Percentiles rank a stretch among this genome's conserved stretches.
phyloP scores from a whole-genome alignment of 1,140 invertebrate genomes.

The Schlechtendalia chinensis region DNA sequence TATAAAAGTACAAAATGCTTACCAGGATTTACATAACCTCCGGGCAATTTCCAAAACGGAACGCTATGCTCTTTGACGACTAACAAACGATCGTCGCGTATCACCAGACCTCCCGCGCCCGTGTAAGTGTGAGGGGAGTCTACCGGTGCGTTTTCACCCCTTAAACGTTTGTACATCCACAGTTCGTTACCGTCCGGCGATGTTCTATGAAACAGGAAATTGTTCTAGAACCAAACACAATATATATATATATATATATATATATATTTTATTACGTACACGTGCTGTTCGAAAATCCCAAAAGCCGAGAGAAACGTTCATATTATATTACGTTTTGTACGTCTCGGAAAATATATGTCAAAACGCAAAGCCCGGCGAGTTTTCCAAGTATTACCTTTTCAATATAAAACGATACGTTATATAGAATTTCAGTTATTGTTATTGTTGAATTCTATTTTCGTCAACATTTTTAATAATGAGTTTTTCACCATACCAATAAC shows the following conservation, averaged over 20 bases:
- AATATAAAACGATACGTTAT: constrained; percentile 12
- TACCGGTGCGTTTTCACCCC: constrained; percentile 10
- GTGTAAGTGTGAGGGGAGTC: constrained; percentile 26
- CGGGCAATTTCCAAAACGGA: constrained; percentile 82
- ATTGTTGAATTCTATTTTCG: constrained; percentile 7
- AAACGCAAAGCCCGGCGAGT: constrained; percentile 37
- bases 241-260: not conserved
- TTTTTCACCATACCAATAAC: not conserved
- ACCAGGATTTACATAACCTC: constrained; percentile 86
- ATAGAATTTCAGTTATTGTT: constrained; percentile 18
- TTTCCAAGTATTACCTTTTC: constrained; percentile 28
- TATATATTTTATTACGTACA: constrained; percentile 18
- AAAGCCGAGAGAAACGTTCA: constrained; percentile 7
- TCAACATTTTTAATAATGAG: not conserved
- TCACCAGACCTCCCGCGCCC: constrained; percentile 35
- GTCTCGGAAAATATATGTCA: constrained; percentile 23
- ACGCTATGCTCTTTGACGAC: constrained; percentile 51
- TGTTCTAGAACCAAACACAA: constrained; percentile 37
- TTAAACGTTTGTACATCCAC: constrained; percentile 47
- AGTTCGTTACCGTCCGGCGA: constrained; percentile 46
- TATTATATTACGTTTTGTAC: too few relatives aligned
- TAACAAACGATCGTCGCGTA: constrained; percentile 39
- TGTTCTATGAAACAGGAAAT: constrained; percentile 47
- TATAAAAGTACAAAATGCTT: constrained; percentile 51
- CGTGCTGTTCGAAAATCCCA: not conserved